A percentile compares a stretch with the other conserved stretches of the same genome.
Conservation (phyloP, 2,888 invertebrate species). For the Atherix ibis region DNA sequence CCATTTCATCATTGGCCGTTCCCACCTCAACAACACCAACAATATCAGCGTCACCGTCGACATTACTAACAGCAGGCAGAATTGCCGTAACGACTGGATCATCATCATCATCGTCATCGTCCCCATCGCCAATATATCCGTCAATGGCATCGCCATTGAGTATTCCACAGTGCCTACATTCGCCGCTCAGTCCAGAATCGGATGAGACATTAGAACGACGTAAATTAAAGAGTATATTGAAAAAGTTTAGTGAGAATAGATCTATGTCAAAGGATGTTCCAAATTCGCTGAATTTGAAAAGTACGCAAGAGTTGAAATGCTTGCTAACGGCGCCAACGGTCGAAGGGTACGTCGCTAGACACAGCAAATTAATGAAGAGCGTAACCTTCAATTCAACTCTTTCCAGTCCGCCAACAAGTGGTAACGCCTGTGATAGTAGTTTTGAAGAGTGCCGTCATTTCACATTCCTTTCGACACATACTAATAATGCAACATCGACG, state of each 20-base stretch:
- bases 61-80: conserved; percentile 12
- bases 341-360: conserved; percentile 77
- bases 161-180: conserved; percentile 22
- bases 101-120: conserved; percentile 21
- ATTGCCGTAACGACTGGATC: conserved; percentile 10
- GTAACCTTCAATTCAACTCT: conserved; percentile 79
- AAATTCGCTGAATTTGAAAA: conserved; percentile 9
- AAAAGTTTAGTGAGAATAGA: conserved; percentile 57
- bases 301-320: conserved; percentile 41
- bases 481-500: background rate
- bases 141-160: conserved; percentile 13
- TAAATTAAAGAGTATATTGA: conserved; percentile 70
- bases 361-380: conserved; percentile 75
- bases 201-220: conserved; percentile 72
- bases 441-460: background rate
- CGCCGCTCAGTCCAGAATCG: conserved; percentile 44
- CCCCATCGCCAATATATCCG: conserved; percentile 17
- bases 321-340: conserved; percentile 68
- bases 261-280: conserved; percentile 30
- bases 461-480: background rate
- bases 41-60: conserved; percentile 27
- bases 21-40: conserved; percentile 10
- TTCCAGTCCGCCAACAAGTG: conserved; percentile 57
- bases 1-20: conserved; percentile 14
- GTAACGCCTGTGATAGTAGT: conserved; percentile 13